Evolutionary conservation across 2,113 vertebrate genomes (phyloP).

Genomic region (Eudyptes chrysolophus): DNA sequence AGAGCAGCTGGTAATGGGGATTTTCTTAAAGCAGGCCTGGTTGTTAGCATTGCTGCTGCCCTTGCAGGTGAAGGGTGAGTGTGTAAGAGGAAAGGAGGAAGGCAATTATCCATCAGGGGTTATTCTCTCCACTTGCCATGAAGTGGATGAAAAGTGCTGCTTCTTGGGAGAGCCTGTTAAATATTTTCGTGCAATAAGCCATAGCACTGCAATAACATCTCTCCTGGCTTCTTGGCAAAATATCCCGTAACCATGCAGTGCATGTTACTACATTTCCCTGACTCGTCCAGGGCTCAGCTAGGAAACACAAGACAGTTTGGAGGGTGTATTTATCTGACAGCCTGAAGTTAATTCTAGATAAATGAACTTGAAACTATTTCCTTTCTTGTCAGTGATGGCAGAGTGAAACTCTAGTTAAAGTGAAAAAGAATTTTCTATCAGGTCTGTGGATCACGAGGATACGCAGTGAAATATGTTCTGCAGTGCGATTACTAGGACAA

Average conservation of each 20-base stretch:
- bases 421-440: not conserved
- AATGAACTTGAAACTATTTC: not conserved
- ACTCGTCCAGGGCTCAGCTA: not conserved
- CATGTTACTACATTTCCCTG: fast-evolving
- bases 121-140: not conserved
- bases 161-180: not conserved
- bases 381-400: not conserved
- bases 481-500: not conserved
- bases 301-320: not conserved
- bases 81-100: not conserved
- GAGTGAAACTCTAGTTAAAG: not conserved
- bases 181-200: not conserved
- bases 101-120: not conserved
- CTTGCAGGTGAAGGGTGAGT: not conserved
- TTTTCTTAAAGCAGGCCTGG: not conserved
- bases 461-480: not conserved
- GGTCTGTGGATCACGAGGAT: not conserved
- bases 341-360: not conserved
- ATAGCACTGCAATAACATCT: not conserved
- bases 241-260: not conserved
- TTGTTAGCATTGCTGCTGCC: not conserved
- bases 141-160: not conserved
- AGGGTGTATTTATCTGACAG: not conserved
- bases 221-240: not conserved
- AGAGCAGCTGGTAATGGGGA: not conserved